A percentile compares a stretch with the other conserved stretches of the same genome.
phyloP scores from a whole-genome alignment of 2,888 invertebrate genomes.

The Hypomecis atomaria region DNA sequence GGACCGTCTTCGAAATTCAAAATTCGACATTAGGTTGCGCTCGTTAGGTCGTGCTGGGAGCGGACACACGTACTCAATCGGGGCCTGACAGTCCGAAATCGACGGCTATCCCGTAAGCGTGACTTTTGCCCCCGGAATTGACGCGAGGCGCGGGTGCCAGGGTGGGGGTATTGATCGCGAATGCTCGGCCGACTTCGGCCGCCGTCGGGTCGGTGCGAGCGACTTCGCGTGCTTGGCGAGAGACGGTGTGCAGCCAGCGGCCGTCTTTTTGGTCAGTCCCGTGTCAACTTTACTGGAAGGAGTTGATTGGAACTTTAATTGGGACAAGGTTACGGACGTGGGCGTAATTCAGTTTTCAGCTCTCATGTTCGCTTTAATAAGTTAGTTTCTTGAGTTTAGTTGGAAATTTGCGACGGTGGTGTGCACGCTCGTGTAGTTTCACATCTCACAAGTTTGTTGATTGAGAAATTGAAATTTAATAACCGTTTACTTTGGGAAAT shows the following conservation, averaged over 20 bases:
- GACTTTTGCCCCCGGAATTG: constrained; percentile 82
- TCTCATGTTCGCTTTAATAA: constrained; percentile 45
- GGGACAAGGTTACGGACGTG: constrained; percentile 75
- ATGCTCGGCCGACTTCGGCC: constrained; percentile 72
- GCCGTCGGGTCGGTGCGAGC: constrained; percentile 68
- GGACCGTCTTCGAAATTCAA: constrained; percentile 48
- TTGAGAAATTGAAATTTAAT: neutral
- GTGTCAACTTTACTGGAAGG: constrained; percentile 73
- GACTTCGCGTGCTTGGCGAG: constrained; percentile 74
- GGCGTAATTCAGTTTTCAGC: constrained; percentile 57
- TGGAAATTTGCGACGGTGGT: constrained; percentile 26
- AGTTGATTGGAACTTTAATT: constrained; percentile 81
- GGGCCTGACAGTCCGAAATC: constrained; percentile 74
- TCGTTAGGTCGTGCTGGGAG: constrained; percentile 52
- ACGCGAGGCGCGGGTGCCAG: constrained; percentile 72
- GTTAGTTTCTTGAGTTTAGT: constrained; percentile 46
- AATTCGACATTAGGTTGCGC: constrained; percentile 57
- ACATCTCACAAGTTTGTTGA: constrained; percentile 5
- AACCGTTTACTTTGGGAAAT: neutral
- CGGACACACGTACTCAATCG: constrained; percentile 60
- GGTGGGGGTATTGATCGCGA: constrained; percentile 79
- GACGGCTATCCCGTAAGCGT: constrained; percentile 77
- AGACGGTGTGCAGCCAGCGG: constrained; percentile 56
- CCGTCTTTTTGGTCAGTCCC: constrained; percentile 71
- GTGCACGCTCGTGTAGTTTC: constrained; percentile 15